These are phyloP conservation scores for Congeria kusceri DNA, from an alignment of 2,888 invertebrate genomes.

Conservation along the genomic window DNA sequence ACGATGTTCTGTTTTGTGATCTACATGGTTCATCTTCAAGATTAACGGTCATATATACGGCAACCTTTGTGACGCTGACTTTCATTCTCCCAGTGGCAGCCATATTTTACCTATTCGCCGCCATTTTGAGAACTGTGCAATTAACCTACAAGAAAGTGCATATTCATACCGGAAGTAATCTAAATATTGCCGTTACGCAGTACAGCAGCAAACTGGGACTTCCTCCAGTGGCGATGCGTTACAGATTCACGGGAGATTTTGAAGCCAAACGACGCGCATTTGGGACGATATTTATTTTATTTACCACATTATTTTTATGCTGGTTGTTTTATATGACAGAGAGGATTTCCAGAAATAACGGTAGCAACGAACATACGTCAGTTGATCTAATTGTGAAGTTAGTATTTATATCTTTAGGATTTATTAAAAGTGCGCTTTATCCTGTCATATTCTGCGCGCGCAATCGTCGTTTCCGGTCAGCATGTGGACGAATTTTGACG, in stretches of 20 bases:
- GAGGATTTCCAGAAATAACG: slow-evolving; percentile 40
- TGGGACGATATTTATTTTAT: slow-evolving; percentile 79
- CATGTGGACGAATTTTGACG: slow-evolving; percentile 60
- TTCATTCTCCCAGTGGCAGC: slow-evolving; percentile 74
- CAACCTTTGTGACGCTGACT: slow-evolving; percentile 56
- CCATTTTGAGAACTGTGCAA: slow-evolving; percentile 74
- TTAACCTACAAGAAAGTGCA: slow-evolving; percentile 67
- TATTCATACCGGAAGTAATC: slow-evolving; percentile 61
- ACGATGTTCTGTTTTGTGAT: slow-evolving; percentile 49
- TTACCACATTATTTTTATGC: slow-evolving; percentile 71
- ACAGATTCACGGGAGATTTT: slow-evolving; percentile 69
- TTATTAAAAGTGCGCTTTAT: slow-evolving; percentile 78
- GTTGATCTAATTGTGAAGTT: neutral
- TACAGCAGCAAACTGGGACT: slow-evolving; percentile 63
- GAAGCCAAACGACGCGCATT: slow-evolving; percentile 80
- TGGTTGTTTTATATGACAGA: slow-evolving; percentile 75
- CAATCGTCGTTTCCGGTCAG: slow-evolving; percentile 75
- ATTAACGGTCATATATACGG: slow-evolving; percentile 50
- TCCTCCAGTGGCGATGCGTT: slow-evolving; percentile 50
- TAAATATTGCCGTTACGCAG: slow-evolving; percentile 62
- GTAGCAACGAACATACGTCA: slow-evolving; percentile 24
- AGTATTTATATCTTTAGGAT: slow-evolving; percentile 71
- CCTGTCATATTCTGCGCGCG: slow-evolving; percentile 79
- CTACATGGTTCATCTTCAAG: slow-evolving; percentile 21
- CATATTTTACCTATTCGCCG: slow-evolving; percentile 72